phyloP scores from a whole-genome alignment of 2,888 invertebrate species.

The Ophion ellenae region DNA sequence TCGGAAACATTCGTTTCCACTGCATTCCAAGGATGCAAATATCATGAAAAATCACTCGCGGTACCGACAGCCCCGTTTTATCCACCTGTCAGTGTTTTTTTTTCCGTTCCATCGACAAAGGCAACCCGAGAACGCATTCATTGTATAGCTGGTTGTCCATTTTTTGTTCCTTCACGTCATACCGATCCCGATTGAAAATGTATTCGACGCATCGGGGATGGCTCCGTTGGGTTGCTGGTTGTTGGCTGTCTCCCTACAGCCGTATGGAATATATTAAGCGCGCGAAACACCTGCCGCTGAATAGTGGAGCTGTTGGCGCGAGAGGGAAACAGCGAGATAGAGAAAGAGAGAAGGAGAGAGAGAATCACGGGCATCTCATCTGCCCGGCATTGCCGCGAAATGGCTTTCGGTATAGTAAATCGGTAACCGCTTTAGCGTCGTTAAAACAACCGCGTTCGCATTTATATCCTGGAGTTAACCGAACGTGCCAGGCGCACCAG shows the following conservation, averaged over 20 bases:
- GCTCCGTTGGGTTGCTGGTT: constrained; percentile 55
- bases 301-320: constrained; percentile 37
- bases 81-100: neutral
- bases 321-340: neutral
- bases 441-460: constrained; percentile 65
- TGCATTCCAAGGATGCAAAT: no score
- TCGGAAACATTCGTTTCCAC: neutral
- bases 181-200: constrained; percentile 38
- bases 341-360: constrained; percentile 12
- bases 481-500: constrained; percentile 62
- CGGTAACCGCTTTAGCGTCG: constrained; percentile 67
- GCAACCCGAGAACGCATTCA: neutral
- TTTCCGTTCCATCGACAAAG: neutral
- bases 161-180: neutral
- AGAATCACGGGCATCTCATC: constrained; percentile 41
- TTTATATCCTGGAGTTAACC: constrained; percentile 59
- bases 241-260: constrained; percentile 54
- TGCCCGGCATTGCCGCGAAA: constrained; percentile 16
- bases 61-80: no score
- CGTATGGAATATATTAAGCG: constrained; percentile 52
- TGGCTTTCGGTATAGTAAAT: constrained; percentile 63
- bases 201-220: constrained; percentile 50
- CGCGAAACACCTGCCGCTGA: constrained; percentile 65
- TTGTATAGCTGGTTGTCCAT: neutral
- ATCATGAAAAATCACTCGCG: no score